phyloP scores from a whole-genome alignment of 2,888 invertebrate species.

The Coleophora deauratella region DNA sequence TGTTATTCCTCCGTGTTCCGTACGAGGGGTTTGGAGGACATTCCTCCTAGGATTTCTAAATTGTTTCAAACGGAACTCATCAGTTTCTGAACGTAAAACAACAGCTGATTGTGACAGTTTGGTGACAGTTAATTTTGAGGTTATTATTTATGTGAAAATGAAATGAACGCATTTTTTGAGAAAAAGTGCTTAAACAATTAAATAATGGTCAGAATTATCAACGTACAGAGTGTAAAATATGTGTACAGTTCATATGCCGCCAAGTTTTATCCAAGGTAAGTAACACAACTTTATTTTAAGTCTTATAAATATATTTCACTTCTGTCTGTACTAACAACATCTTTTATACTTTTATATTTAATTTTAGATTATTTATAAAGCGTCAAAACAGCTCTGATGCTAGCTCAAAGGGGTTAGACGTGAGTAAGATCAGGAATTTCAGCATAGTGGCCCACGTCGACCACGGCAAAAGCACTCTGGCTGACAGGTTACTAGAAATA shows the following conservation, averaged over 20 bases:
- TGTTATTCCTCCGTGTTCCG: too few relatives aligned
- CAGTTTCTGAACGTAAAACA: too few relatives aligned
- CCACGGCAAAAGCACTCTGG: conserved; percentile 98
- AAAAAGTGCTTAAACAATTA: not conserved
- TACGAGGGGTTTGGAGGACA: too few relatives aligned
- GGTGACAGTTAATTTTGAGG: conserved; percentile 1
- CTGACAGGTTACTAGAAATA: conserved; percentile 94
- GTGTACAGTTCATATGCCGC: conserved; percentile 1
- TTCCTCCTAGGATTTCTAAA: too few relatives aligned
- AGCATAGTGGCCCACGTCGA: conserved; percentile 99
- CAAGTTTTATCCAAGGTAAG: conserved; percentile 17
- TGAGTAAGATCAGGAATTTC: conserved; percentile 86
- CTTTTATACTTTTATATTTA: conserved; percentile 11
- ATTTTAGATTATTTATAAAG: conserved; percentile 22
- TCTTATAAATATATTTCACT: too few relatives aligned
- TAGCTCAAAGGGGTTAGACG: conserved; percentile 26
- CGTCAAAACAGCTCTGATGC: conserved; percentile 35
- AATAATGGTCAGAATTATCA: conserved; percentile 8
- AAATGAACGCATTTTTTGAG: too few relatives aligned
- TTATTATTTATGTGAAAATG: conserved; percentile 1
- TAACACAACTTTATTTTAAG: too few relatives aligned
- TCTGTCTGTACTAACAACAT: too few relatives aligned
- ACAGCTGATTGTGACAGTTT: conserved; percentile 11
- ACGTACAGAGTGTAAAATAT: conserved; percentile 5
- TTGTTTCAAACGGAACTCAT: too few relatives aligned